phyloP scores from a whole-genome alignment of 53 echinoderm and acorn worm species.

The Astropecten irregularis region DNA sequence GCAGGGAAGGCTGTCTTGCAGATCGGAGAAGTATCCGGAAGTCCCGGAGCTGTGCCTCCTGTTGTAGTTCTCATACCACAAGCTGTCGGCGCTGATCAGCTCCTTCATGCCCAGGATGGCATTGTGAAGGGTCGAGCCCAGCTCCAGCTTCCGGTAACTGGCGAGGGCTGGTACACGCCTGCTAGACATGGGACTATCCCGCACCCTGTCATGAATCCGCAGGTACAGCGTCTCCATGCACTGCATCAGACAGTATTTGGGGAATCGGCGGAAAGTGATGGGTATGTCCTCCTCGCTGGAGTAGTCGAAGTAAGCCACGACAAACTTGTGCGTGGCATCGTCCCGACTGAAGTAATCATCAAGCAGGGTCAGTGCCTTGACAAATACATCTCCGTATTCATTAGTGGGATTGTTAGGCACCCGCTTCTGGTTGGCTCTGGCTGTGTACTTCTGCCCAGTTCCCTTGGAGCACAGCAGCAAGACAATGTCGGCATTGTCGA shows the following conservation, averaged over 20 bases:
- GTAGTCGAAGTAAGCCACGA: conserved; percentile 46
- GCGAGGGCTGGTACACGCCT: not conserved
- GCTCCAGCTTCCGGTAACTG: conserved; percentile 9
- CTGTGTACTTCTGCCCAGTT: conserved; percentile 6
- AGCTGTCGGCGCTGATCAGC: not conserved
- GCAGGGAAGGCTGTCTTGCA: not conserved
- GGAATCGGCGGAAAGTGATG: conserved; percentile 17
- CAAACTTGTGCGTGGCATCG: conserved; percentile 29
- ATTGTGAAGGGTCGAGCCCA: conserved; percentile 12
- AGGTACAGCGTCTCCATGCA: conserved; percentile 10
- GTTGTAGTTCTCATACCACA: conserved; percentile 32
- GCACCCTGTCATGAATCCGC: conserved; percentile 24
- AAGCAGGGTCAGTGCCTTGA: conserved; percentile 15
- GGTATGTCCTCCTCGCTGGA: conserved; percentile 24
- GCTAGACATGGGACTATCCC: conserved; percentile 7
- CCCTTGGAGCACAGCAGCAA: conserved; percentile 55
- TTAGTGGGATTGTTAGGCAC: not conserved
- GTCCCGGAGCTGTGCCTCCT: not conserved
- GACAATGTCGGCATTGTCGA: conserved; percentile 41
- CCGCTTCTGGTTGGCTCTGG: not conserved
- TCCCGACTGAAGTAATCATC: not conserved
- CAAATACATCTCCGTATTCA: conserved; percentile 35
- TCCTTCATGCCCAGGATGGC: conserved; percentile 47
- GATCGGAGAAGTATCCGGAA: not conserved
- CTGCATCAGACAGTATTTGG: conserved; percentile 12